Base-by-base conservation (phyloP, 2,888 invertebrate genomes). In the Graphium colonna region DNA sequence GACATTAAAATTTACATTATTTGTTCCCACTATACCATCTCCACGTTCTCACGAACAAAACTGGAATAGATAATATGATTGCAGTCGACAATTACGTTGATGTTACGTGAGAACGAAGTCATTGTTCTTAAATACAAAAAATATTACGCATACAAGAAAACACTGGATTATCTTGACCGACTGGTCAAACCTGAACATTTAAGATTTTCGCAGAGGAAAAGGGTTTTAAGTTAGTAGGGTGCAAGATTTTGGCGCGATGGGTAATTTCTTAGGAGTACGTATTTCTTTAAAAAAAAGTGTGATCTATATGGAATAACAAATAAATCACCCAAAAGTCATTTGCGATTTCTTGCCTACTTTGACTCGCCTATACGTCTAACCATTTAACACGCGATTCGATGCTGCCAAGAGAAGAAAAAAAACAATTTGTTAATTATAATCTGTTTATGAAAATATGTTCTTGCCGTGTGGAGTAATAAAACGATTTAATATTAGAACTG, bases 211-310 rank as follows among this genome's bases (percentile, higher is more conserved):
- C 60, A 51, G 42, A 51, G 55, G 59, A 58, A 63, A 13, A n/a
- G n/a, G n/a, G n/a, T n/a, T n/a, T n/a, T n/a, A n/a, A 36, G 12
- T 54, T 18, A 49, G 49, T 45, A 28, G 48, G 42, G 36, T 33
- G 9, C 3, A 33, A 33, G 36, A 33, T 38, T 45, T 52, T 51
- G 49, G 40, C 15, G 66, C 56, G 69, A 85, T 85, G 82, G 83
- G 83, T 55, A 63, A 82, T 51, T 66, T 76, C 18, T 67, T 84
- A 56, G 63, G 74, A 68, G 84, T 85, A 53, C 82, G 85, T 78
- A 1, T 0, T 52, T 43, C 50, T 57, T 3, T 16, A 31, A 1
- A 43, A 45, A 10, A 9, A 12, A 42, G 18, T 2, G n/a, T 7
- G 21, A 41, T 15, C 9, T 41, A 2, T 9, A 1, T 16, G 17